Conservation (phyloP, 2,113 vertebrate genomes). For the Spea bombifrons region DNA sequence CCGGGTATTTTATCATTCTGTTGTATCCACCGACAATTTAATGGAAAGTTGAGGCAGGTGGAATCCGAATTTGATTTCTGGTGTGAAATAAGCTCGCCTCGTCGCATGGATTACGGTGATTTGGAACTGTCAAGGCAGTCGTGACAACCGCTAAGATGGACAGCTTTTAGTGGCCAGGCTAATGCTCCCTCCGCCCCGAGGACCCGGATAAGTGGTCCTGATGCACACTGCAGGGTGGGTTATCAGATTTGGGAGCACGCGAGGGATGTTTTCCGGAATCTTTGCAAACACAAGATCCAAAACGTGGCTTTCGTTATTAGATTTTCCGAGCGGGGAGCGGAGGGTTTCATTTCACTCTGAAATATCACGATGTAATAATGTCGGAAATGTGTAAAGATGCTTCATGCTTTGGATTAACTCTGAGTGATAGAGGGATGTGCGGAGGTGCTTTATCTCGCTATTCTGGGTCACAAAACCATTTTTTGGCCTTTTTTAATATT, state of each 20-base stretch:
- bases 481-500: too few species aligned
- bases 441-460: too few species aligned
- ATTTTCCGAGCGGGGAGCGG: too few species aligned
- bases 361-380: too few species aligned
- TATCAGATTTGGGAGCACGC: slow-evolving; percentile 38
- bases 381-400: too few species aligned
- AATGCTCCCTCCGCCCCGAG: slow-evolving; percentile 2
- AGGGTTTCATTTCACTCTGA: too few species aligned
- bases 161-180: slow-evolving; percentile 40
- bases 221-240: neutral
- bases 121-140: slow-evolving; percentile 35
- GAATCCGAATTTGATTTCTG: slow-evolving; percentile 54
- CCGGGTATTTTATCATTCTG: slow-evolving; percentile 47
- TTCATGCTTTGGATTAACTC: too few species aligned
- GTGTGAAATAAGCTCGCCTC: slow-evolving; percentile 48
- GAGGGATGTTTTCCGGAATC: slow-evolving; percentile 25
- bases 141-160: slow-evolving; percentile 33
- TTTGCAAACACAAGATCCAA: slow-evolving; percentile 29
- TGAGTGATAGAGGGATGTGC: too few species aligned
- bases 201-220: slow-evolving; percentile 14
- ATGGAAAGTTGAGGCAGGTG: slow-evolving; percentile 44
- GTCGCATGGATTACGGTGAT: slow-evolving; percentile 40
- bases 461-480: too few species aligned
- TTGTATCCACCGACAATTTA: slow-evolving; percentile 44
- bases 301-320: slow-evolving; percentile 1